phyloP scores from a whole-genome alignment of 2,888 invertebrate genomes.

The Augochlorella aurata region DNA sequence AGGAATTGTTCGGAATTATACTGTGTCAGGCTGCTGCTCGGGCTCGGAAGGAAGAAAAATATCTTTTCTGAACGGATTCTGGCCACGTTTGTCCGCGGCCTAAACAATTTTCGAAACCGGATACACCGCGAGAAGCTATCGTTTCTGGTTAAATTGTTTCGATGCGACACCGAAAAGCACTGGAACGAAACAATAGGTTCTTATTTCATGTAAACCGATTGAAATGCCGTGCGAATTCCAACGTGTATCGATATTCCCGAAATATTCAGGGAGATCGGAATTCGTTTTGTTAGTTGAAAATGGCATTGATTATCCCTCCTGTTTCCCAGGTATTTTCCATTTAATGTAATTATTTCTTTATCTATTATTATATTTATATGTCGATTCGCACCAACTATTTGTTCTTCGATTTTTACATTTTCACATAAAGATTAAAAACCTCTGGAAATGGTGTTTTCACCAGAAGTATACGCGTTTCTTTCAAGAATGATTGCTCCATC shows the following conservation, averaged over 20 bases:
- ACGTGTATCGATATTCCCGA: neutral
- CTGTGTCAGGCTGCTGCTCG: conserved; percentile 15
- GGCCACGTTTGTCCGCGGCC: neutral
- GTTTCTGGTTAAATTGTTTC: neutral
- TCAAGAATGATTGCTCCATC: no score
- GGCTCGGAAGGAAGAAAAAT: neutral
- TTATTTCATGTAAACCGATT: neutral
- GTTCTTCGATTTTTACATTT: no score
- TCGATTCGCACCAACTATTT: no score
- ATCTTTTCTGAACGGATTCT: neutral
- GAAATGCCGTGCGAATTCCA: neutral
- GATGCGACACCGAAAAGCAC: neutral
- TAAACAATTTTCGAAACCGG: neutral
- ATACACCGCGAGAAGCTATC: neutral
- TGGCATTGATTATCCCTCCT: no score
- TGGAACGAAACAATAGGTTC: neutral
- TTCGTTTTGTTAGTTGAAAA: no score
- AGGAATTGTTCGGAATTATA: conserved; percentile 51
- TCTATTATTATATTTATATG: no score
- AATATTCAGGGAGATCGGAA: no score
- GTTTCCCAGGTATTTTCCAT: no score
- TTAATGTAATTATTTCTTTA: no score
- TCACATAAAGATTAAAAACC: no score
- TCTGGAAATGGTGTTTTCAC: no score
- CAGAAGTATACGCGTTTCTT: no score